Evolutionary conservation across 2,888 invertebrate genomes (phyloP), one percentile per base, ranked within the genome.

Genomic region (Liodrosophila aerea): DNA sequence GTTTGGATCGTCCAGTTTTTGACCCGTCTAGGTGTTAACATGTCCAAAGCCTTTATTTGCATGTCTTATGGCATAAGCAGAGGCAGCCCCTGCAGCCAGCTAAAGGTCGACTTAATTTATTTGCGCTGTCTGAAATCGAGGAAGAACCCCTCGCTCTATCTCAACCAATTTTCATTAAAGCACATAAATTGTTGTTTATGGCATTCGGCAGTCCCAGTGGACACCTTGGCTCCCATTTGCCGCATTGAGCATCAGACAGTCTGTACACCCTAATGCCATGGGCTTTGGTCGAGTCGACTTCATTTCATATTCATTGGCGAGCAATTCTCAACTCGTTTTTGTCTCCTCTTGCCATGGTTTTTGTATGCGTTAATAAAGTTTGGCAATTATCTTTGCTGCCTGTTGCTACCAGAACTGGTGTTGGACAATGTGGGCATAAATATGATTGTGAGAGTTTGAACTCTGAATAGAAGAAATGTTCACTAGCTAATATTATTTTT

Each of bases 121-220:
- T 64, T 84, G 76, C 61, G 57, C 54, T 50, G 61, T 67, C 80
- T 54, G 54, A 69, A 76, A 76, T n/a, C n/a, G n/a, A n/a, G n/a
- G n/a, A n/a, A n/a, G n/a, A 64, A 49, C 69, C 22, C 58, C 65
- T 58, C 60, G 61, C 22, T 22, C 2, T 5, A 22, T 69, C 64
- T 66, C 85, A 54, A 85, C 78, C 85, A 80, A 80, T 80, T 80
- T 80, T 70, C 78, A 80, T 80, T 80, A 80, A 73, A 73, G 73
- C 81, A 61, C 83, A 69, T 80, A 80, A 83, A 80, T 80, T 80
- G 78, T 85, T 80, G 83, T 80, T 85, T 80, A 80, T 80, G 85
- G 53, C 73, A 33, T 64, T 44, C 47, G 41, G 11, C 4, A n/a
- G 9, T 22, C 40, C 16, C 49, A 22, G 7, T 22, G 51, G 45